These are phyloP conservation scores for Xylota sylvarum DNA, from an alignment of 2,888 invertebrate genomes.

Conservation along the genomic window DNA sequence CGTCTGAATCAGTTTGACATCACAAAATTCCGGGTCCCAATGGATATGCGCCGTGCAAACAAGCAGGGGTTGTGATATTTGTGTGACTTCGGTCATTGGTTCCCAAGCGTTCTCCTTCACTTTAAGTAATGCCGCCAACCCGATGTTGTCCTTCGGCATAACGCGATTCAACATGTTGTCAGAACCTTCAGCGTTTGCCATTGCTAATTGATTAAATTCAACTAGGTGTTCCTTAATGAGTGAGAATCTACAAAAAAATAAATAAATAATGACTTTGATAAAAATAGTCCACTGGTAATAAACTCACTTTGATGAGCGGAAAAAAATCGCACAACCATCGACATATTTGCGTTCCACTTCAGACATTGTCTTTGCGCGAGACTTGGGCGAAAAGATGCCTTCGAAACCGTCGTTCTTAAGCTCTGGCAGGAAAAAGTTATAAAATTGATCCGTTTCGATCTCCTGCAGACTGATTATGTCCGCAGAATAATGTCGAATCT, in stretches of 20 bases:
- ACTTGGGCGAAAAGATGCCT: slow-evolving; percentile 99
- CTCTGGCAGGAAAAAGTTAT: slow-evolving; percentile 97
- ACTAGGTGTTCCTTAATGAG: slow-evolving; percentile 98
- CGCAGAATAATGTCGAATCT: slow-evolving; percentile 97
- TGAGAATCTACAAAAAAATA: slow-evolving; percentile 90
- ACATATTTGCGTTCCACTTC: slow-evolving; percentile 98
- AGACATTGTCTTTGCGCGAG: slow-evolving; percentile 98
- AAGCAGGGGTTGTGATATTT: slow-evolving; percentile 93
- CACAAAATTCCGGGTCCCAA: slow-evolving; percentile 99
- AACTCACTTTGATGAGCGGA: slow-evolving; percentile 94
- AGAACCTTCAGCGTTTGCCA: slow-evolving; percentile 99
- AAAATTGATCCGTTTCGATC: slow-evolving; percentile 99
- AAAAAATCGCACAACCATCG: slow-evolving; percentile 99
- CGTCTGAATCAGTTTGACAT: slow-evolving; percentile 99
- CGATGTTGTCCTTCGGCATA: slow-evolving; percentile 99
- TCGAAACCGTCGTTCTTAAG: slow-evolving; percentile 95
- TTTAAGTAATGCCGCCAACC: slow-evolving; percentile 96
- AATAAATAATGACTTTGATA: background rate
- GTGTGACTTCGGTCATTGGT: slow-evolving; percentile 91
- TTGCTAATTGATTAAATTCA: slow-evolving; percentile 99
- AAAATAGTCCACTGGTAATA: no score
- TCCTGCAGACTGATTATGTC: slow-evolving; percentile 99
- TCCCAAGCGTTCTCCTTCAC: slow-evolving; percentile 98
- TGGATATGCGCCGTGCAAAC: slow-evolving; percentile 99
- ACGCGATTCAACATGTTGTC: slow-evolving; percentile 99